A percentile compares a stretch with the other conserved stretches of the same genome.
Evolutionary conservation across 2,888 invertebrate species (phyloP).

Genomic region (Gastracanthus pulcherrimus): DNA sequence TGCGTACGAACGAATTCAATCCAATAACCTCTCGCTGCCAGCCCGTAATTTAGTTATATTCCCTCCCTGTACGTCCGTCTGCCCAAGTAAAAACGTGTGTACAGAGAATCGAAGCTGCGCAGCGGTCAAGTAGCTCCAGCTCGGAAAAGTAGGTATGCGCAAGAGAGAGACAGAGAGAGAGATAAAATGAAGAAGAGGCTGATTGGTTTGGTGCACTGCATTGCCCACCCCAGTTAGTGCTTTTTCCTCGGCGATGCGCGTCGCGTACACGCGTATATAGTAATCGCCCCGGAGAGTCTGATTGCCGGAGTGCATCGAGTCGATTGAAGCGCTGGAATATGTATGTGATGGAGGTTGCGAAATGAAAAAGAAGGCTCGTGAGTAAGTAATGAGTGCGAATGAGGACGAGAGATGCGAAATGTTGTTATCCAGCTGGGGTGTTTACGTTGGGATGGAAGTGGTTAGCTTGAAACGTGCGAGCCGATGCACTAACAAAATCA

Average conservation of each 20-base stretch:
- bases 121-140: background rate
- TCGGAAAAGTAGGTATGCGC: too few relatives aligned
- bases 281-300: background rate
- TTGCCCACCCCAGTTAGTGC: background rate
- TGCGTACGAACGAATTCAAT: background rate
- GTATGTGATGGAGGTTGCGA: background rate
- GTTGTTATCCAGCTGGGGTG: too few relatives aligned
- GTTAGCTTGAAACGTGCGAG: too few relatives aligned
- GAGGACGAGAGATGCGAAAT: too few relatives aligned
- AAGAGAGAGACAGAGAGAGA: too few relatives aligned
- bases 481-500: too few relatives aligned
- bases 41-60: slow-evolving; percentile 2
- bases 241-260: background rate
- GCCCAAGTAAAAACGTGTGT: background rate
- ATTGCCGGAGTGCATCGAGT: background rate
- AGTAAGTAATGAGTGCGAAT: too few relatives aligned
- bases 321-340: background rate
- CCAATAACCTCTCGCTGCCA: background rate
- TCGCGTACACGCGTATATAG: background rate
- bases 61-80: too few relatives aligned
- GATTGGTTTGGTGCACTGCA: background rate
- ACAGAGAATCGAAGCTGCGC: too few relatives aligned
- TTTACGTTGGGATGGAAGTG: too few relatives aligned
- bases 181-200: background rate
- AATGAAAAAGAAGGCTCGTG: too few relatives aligned